phyloP scores from a whole-genome alignment of 2,113 vertebrate species.

The Anhinga anhinga region DNA sequence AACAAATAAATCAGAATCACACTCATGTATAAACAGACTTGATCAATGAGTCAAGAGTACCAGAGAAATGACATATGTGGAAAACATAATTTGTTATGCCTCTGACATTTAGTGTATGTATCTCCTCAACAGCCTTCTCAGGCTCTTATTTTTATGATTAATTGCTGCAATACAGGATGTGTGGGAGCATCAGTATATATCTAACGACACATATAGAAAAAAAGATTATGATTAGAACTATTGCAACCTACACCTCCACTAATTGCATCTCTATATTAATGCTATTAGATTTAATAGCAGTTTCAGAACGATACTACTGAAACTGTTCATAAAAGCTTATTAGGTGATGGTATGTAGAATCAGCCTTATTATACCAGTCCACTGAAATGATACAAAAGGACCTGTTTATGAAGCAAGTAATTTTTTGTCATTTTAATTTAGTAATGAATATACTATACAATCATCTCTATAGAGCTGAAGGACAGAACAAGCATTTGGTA shows the following conservation, averaged over 20 bases:
- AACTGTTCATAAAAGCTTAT: neutral
- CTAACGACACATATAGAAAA: neutral
- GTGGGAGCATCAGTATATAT: neutral
- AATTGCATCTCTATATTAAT: neutral
- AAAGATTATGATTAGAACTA: neutral
- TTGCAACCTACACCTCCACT: neutral
- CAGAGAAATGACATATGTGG: neutral
- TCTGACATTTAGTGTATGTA: neutral
- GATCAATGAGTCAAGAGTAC: neutral
- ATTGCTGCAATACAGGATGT: neutral
- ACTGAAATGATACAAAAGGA: neutral
- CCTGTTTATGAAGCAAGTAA: neutral
- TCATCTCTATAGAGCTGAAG: neutral
- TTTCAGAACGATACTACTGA: neutral
- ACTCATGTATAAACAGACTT: neutral
- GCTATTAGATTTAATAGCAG: neutral
- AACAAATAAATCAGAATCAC: neutral
- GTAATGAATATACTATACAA: neutral
- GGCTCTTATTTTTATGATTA: neutral
- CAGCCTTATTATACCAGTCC: neutral
- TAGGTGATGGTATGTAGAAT: neutral
- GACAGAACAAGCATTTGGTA: neutral
- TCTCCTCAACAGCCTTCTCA: neutral
- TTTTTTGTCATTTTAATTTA: neutral
- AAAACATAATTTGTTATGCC: neutral